Conservation (phyloP, 2,797 vertebrate genomes). For the Phalanger gymnotis region DNA sequence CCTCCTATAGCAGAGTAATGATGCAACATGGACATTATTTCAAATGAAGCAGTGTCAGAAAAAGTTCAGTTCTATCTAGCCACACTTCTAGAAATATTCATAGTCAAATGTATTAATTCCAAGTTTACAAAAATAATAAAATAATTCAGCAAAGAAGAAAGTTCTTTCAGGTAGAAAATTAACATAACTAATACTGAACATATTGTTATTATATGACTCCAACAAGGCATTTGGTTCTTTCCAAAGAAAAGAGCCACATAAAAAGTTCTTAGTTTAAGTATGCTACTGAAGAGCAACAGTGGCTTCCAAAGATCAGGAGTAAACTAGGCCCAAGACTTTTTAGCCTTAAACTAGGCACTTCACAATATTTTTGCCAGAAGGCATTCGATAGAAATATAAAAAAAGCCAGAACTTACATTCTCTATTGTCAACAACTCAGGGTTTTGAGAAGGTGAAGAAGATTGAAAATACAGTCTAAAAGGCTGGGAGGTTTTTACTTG, state of each 20-base stretch:
- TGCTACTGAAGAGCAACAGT: neutral
- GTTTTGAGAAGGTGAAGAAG: neutral
- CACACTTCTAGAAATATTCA: constrained; percentile 41
- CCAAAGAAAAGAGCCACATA: neutral
- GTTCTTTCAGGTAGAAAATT: neutral
- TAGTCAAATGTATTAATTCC: constrained; percentile 32
- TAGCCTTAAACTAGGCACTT: neutral
- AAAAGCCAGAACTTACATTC: neutral
- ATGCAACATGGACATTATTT: neutral
- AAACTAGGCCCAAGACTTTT: neutral
- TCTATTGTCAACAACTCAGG: neutral
- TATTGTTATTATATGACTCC: neutral
- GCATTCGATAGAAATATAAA: neutral
- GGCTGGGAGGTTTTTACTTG: neutral
- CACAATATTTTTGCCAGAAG: neutral
- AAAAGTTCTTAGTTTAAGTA: neutral
- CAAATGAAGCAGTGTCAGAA: neutral
- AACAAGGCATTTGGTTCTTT: neutral
- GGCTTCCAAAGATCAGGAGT: neutral
- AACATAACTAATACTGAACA: neutral
- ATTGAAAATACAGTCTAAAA: neutral
- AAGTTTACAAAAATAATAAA: constrained; percentile 1
- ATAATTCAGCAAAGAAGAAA: neutral
- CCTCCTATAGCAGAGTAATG: neutral
- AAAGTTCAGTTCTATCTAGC: neutral